Evolutionary conservation across 2,797 vertebrate species (phyloP).

Genomic region (Picus viridis): DNA sequence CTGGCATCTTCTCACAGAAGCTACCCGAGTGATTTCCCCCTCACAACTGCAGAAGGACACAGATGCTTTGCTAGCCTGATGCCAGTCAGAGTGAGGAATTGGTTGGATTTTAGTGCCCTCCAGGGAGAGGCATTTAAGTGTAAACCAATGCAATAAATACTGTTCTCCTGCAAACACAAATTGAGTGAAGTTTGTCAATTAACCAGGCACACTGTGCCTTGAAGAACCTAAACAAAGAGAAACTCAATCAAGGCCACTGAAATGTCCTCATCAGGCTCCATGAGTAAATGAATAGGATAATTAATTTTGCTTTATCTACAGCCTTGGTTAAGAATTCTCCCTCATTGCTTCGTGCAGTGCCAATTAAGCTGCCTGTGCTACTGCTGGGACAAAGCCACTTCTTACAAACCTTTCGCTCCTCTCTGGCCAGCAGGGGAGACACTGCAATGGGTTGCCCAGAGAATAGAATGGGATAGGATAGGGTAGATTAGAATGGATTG

Average conservation of each 20-base stretch:
- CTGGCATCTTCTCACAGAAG: neutral
- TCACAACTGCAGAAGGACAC: neutral
- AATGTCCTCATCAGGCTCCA: neutral
- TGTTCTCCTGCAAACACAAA: neutral
- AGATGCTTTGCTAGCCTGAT: neutral
- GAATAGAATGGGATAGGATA: no score
- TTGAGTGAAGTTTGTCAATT: conserved; percentile 8
- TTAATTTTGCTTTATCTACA: conserved; percentile 23
- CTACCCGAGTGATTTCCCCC: neutral
- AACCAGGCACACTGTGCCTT: neutral
- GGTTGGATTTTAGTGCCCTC: neutral
- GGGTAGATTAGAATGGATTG: no score
- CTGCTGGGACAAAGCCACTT: neutral
- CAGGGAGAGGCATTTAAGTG: neutral
- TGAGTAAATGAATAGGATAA: neutral
- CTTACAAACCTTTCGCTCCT: neutral
- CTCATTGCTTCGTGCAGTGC: neutral
- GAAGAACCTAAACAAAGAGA: conserved; percentile 1
- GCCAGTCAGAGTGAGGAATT: neutral
- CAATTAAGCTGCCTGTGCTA: neutral
- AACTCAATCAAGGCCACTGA: neutral
- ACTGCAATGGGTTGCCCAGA: no score
- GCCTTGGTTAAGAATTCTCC: neutral
- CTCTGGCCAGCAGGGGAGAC: neutral
- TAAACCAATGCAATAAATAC: neutral